Base-by-base conservation (phyloP, 2,113 vertebrate genomes). In the Catharus bicknelli region DNA sequence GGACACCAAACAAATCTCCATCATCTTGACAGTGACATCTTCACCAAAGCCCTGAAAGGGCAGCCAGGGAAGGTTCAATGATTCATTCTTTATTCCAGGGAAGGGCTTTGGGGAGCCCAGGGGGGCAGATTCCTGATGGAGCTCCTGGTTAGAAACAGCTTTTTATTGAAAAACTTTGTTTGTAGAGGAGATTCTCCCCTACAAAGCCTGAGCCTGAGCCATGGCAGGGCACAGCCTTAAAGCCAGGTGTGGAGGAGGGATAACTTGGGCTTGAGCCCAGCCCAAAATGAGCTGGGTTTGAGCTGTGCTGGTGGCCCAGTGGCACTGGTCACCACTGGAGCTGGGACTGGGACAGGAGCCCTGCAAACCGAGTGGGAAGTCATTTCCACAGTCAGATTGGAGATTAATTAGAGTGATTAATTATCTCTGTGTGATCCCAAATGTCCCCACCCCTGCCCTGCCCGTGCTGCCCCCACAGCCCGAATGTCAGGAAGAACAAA, bases 1-100 rank as follows among this genome's bases (percentile, higher is more conserved):
- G 70, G 86, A 76, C n/a, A 88, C 77, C 94, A 73, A 57, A 94
- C 94, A 91, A 94, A 92, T 96, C 94, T 16, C 75, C 89, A 79
- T 51, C 86, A 80, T 58, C 91, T 67, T 81, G 94, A 88, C 90
- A 95, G 94, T 94, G 88, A 87, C 25, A 91, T 94, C 92, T 82
- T 94, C 80, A 70, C 81, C 88, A 79, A 83, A 86, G 83, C 34
- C 34, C 82, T 81, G 54, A 61, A 81, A 78, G 70, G 86, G 25
- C 57, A 90, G 88, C 57, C 73, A 25, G 51, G 80, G 58, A 77
- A 30, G 64, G n/a, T n/a, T 84, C 88, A 73, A 73, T 79, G 84
- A 72, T 66, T 58, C 80, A 34, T n/a, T 53, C 66, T 78, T 72
- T 26, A 34, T 84, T 26, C 88, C 73, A 91, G 62, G 75, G 12